These are phyloP conservation scores for Tragopan temminckii DNA, from an alignment of 2,797 vertebrate species.

Conservation along the genomic window DNA sequence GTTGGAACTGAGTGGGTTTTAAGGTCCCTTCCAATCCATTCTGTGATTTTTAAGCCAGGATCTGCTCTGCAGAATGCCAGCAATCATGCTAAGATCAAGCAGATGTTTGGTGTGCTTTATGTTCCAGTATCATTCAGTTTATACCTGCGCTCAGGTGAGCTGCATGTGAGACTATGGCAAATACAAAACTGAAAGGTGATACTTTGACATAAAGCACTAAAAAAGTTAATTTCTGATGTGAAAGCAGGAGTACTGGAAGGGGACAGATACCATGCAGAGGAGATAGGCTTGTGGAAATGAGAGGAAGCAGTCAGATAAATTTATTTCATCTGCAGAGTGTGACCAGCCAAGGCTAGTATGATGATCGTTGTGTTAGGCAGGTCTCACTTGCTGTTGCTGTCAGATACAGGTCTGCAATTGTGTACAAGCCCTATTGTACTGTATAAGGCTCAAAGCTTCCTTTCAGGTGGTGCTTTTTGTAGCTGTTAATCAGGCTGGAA, in stretches of 20 bases:
- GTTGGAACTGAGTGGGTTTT: not conserved
- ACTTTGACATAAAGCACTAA: not conserved
- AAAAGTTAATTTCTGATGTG: not conserved
- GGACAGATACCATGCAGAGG: not conserved
- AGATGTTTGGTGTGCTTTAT: not conserved
- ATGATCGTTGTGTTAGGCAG: not conserved
- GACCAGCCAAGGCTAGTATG: not conserved
- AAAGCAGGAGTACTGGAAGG: not conserved
- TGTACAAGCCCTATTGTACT: not conserved
- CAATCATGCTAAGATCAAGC: not conserved
- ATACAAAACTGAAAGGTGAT: not conserved
- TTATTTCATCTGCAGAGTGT: not conserved
- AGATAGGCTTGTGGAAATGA: not conserved
- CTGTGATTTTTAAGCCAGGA: not conserved
- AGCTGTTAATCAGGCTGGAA: not conserved
- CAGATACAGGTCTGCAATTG: not conserved
- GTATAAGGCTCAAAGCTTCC: not conserved
- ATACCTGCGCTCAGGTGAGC: not conserved
- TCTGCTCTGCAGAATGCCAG: not conserved
- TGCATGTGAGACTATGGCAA: not conserved
- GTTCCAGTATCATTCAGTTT: not conserved
- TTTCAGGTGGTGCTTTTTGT: not conserved
- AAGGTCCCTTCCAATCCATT: not conserved
- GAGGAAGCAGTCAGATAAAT: not conserved
- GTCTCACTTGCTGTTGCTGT: not conserved